phyloP scores from a whole-genome alignment of 2,113 vertebrate genomes.

The Hippocampus mohnikei region DNA sequence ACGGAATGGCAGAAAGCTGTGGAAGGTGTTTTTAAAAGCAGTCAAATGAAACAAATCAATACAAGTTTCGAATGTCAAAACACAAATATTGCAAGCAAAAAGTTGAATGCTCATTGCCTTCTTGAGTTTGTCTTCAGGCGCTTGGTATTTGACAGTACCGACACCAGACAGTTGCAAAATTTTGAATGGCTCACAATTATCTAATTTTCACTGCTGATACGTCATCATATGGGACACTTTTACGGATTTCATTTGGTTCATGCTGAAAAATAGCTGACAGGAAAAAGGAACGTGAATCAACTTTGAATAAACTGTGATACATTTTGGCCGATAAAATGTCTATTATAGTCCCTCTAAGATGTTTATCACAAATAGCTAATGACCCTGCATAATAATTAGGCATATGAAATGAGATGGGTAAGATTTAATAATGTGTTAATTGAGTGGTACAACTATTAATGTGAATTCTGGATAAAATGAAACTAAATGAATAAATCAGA shows the following conservation, averaged over 20 bases:
- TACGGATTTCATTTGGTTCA: no score
- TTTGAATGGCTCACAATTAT: no score
- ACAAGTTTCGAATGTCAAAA: no score
- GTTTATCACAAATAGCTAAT: neutral
- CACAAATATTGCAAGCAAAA: no score
- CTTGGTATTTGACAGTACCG: no score
- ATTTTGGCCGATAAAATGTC: neutral
- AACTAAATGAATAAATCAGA: neutral
- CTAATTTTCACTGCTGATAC: no score
- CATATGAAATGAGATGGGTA: neutral
- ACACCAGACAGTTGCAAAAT: no score
- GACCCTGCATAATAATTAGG: neutral
- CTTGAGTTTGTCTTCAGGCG: no score
- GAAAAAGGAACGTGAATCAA: neutral
- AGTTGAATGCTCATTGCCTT: no score
- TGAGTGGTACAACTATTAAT: conserved; percentile 1
- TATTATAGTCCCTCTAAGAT: neutral
- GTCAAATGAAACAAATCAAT: no score
- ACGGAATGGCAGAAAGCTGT: no score
- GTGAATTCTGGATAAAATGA: conserved; percentile 16
- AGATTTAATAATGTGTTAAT: neutral
- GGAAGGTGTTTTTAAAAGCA: no score
- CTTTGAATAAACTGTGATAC: neutral
- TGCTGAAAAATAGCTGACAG: neutral
- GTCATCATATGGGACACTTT: neutral